Percentiles rank a stretch among this genome's conserved stretches.
phyloP scores from a whole-genome alignment of 1,140 invertebrate species.

The Kradibia gibbosae region DNA sequence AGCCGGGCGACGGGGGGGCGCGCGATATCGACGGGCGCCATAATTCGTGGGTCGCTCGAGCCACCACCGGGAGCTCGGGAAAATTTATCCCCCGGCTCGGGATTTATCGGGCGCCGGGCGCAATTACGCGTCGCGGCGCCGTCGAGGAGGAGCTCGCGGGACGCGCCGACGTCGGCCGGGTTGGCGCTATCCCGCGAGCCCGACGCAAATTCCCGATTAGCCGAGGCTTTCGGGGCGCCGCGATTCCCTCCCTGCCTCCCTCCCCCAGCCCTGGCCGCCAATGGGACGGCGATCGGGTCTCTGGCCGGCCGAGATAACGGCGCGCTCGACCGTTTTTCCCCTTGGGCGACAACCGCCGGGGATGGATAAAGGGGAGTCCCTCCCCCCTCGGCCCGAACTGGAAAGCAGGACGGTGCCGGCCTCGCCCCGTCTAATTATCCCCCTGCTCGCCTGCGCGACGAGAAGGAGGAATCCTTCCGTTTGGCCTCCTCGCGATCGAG shows the following conservation, averaged over 20 bases:
- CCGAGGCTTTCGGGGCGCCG: background rate
- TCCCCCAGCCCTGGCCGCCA: background rate
- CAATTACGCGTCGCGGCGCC: slow-evolving; percentile 7
- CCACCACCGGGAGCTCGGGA: background rate
- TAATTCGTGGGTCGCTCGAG: background rate
- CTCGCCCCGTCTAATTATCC: too few species aligned
- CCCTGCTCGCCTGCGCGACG: too few species aligned
- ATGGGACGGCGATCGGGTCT: background rate
- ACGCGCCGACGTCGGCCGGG: too few species aligned
- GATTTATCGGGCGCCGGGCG: slow-evolving; percentile 15
- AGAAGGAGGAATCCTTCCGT: too few species aligned
- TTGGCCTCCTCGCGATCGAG: too few species aligned
- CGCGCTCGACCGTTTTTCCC: too few species aligned
- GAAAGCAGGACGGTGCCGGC: too few species aligned
- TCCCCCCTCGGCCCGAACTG: too few species aligned
- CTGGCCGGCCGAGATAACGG: background rate
- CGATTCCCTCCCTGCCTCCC: too few species aligned
- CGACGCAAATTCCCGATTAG: slow-evolving; percentile 6
- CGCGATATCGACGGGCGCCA: background rate
- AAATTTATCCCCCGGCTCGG: slow-evolving; percentile 15
- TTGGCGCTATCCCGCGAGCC: too few species aligned
- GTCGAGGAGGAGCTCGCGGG: background rate
- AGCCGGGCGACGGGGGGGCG: background rate
- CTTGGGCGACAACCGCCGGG: too few species aligned
- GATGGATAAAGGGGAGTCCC: too few species aligned